Percentiles rank a stretch among this genome's conserved stretches.
These are phyloP conservation scores for Idaea biselata DNA, from an alignment of 2,888 invertebrate genomes.

Conservation along the genomic window DNA sequence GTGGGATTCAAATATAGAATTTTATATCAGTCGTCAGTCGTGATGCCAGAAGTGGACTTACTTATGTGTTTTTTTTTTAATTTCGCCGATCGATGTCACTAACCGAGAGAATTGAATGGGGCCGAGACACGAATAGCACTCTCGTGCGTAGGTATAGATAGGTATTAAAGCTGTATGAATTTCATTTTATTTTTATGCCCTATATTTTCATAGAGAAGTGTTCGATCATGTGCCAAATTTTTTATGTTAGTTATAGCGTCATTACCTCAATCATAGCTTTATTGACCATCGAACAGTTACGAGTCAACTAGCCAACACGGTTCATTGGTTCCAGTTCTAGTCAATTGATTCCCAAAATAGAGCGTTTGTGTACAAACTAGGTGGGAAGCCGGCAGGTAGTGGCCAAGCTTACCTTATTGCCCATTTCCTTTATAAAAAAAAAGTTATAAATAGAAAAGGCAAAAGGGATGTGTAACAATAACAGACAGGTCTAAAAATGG, in stretches of 20 bases:
- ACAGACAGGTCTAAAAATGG: slow-evolving; percentile 56
- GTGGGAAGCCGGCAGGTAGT: slow-evolving; percentile 64
- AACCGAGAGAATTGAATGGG: slow-evolving; percentile 65
- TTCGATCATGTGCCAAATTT: slow-evolving; percentile 18
- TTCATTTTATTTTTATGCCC: slow-evolving; percentile 20
- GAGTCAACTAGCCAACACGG: slow-evolving; percentile 47
- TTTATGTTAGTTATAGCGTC: slow-evolving; percentile 20
- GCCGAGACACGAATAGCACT: slow-evolving; percentile 53
- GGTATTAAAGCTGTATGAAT: slow-evolving; percentile 13
- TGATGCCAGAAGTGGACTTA: slow-evolving; percentile 34
- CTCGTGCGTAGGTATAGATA: slow-evolving; percentile 16
- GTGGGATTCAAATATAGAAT: slow-evolving; percentile 72
- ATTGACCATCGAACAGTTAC: slow-evolving; percentile 6
- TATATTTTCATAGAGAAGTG: slow-evolving; percentile 11
- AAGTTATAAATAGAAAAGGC: slow-evolving; percentile 44
- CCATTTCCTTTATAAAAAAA: slow-evolving; percentile 70
- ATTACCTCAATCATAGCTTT: slow-evolving; percentile 35
- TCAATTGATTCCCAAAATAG: slow-evolving; percentile 56
- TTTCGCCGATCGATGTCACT: slow-evolving; percentile 64
- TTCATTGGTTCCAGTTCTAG: slow-evolving; percentile 45
- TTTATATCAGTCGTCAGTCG: slow-evolving; percentile 63
- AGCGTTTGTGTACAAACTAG: slow-evolving; percentile 69
- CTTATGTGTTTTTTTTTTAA: slow-evolving; percentile 52
- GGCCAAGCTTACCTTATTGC: slow-evolving; percentile 54
- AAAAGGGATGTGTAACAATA: slow-evolving; percentile 45